phyloP scores from a whole-genome alignment of 2,113 vertebrate species.

The Apus apus region DNA sequence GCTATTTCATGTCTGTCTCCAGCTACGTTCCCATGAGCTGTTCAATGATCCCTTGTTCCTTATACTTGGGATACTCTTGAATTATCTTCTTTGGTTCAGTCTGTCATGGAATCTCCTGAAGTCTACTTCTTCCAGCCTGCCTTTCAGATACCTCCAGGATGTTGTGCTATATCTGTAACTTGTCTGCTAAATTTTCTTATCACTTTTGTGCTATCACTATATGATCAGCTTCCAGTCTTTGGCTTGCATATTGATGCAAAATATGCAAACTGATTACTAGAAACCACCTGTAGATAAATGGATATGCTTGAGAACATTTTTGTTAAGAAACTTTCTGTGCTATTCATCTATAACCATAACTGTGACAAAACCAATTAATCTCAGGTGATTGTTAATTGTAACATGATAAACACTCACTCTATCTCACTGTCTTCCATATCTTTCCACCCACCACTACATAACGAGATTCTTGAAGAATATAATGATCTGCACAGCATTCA shows the following conservation, averaged over 20 bases:
- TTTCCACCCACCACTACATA: not conserved
- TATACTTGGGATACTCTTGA: not conserved
- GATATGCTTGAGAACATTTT: not conserved
- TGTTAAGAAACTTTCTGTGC: not conserved
- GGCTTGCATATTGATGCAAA: not conserved
- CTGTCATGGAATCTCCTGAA: not conserved
- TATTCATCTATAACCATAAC: not conserved
- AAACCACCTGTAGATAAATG: not conserved
- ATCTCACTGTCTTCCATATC: not conserved
- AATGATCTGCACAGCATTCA: not conserved
- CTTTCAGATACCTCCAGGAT: not conserved
- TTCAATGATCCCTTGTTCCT: not conserved
- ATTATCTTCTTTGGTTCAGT: not conserved
- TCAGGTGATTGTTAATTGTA: not conserved
- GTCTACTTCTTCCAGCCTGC: not conserved
- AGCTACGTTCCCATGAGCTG: not conserved
- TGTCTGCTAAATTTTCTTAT: not conserved
- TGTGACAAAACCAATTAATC: not conserved
- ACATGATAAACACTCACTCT: not conserved
- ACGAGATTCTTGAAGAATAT: not conserved
- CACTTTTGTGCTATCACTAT: not conserved
- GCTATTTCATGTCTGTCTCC: not conserved
- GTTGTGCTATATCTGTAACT: not conserved
- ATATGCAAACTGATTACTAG: not conserved
- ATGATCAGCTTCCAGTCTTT: not conserved